Conservation (phyloP, 2,888 invertebrate species). For the Torymus auratus region DNA sequence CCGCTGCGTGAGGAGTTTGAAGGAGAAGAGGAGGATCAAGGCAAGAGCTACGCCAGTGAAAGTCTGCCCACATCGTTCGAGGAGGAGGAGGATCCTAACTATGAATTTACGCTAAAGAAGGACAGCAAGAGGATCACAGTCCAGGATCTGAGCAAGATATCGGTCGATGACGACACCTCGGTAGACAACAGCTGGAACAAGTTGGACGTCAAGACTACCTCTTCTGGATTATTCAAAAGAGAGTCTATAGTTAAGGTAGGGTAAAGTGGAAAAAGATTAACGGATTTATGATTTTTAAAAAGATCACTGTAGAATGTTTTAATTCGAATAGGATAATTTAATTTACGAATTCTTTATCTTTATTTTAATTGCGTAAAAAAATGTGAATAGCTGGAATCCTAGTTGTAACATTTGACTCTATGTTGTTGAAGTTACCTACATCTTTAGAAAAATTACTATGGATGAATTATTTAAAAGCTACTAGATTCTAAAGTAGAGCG, state of each 20-base stretch:
- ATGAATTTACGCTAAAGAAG: slow-evolving; percentile 68
- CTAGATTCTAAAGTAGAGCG: too few relatives aligned
- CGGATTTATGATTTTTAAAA: too few relatives aligned
- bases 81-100: slow-evolving; percentile 66
- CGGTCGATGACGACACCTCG: slow-evolving; percentile 65
- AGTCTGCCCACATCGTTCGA: slow-evolving; percentile 68
- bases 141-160: slow-evolving; percentile 70
- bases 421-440: too few relatives aligned
- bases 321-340: too few relatives aligned
- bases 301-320: too few relatives aligned
- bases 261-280: too few relatives aligned
- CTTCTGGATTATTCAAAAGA: slow-evolving; percentile 70
- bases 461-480: too few relatives aligned
- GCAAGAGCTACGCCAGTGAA: slow-evolving; percentile 64
- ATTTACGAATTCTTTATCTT: too few relatives aligned
- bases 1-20: slow-evolving; percentile 64
- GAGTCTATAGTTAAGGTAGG: slow-evolving; percentile 72
- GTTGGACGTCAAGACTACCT: slow-evolving; percentile 54
- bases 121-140: slow-evolving; percentile 69
- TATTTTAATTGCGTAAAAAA: too few relatives aligned
- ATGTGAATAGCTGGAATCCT: neutral
- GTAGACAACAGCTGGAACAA: slow-evolving; percentile 60
- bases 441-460: too few relatives aligned
- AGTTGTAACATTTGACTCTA: neutral
- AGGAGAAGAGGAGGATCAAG: slow-evolving; percentile 61